These are phyloP conservation scores for Caenorhabditis auriculariae DNA, from an alignment of 2,888 invertebrate species.

Conservation along the genomic window DNA sequence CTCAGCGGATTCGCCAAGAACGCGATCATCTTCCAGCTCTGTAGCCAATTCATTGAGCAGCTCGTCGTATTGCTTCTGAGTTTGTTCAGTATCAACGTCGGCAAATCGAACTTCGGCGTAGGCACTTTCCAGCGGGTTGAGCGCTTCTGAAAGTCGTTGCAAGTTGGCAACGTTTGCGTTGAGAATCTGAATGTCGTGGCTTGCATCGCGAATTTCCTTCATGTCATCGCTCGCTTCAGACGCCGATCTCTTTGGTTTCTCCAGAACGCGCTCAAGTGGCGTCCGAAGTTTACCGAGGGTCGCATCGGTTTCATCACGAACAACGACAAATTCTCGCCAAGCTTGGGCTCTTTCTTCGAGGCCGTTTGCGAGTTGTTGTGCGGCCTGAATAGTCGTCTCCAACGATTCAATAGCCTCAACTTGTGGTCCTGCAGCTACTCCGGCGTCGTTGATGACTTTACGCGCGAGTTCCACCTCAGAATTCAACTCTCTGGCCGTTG, in stretches of 20 bases:
- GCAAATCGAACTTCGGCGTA: constrained; percentile 53
- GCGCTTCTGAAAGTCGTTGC: constrained; percentile 43
- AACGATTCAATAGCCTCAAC: constrained; percentile 14
- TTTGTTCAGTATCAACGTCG: constrained; percentile 50
- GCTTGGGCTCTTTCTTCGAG: constrained; percentile 28
- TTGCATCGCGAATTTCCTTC: constrained; percentile 3
- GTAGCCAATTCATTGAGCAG: constrained; percentile 27
- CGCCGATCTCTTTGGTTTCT: constrained; percentile 22
- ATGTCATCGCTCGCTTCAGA: constrained; percentile 12
- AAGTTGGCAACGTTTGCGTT: constrained; percentile 28
- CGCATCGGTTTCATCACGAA: constrained; percentile 32
- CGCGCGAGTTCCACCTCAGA: constrained; percentile 14
- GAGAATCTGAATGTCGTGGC: constrained; percentile 12
- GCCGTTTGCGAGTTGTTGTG: constrained; percentile 16
- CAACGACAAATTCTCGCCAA: constrained; percentile 39
- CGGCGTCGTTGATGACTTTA: constrained; percentile 2
- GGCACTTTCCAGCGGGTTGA: constrained; percentile 47
- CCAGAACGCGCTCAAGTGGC: constrained; percentile 22
- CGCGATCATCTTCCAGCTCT: constrained; percentile 36
- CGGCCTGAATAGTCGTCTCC: constrained; percentile 18
- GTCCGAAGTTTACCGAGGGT: constrained; percentile 18
- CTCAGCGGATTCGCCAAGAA: constrained; percentile 34
- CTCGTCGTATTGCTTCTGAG: constrained; percentile 42
- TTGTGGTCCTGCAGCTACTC: too few species aligned
- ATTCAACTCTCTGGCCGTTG: constrained; percentile 25